Evolutionary conservation across 2,888 invertebrate genomes (phyloP).

Genomic region (Melinaea marsaeus): DNA sequence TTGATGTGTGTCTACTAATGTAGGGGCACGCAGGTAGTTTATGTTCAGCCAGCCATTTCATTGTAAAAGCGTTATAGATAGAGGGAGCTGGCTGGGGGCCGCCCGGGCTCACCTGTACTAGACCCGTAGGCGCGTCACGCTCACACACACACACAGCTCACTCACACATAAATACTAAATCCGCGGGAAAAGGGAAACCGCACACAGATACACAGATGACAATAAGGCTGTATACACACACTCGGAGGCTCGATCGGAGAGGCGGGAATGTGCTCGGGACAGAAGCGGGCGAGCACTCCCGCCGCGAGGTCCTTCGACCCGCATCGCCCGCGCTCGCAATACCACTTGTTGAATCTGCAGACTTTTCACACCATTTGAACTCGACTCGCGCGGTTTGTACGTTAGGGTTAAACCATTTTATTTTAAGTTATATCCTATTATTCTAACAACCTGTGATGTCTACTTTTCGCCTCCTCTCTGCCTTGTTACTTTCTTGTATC

Average conservation of each 20-base stretch:
- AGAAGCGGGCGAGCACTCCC: constrained; percentile 74
- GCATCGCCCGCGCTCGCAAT: constrained; percentile 58
- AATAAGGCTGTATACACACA: constrained; percentile 40
- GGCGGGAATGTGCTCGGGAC: constrained; percentile 49
- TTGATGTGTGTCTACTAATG: constrained; percentile 53
- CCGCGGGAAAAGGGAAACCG: constrained; percentile 21
- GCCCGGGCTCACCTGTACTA: constrained; percentile 71
- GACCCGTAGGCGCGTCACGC: constrained; percentile 66
- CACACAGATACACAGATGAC: constrained; percentile 33
- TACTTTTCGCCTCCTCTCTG: constrained; percentile 58
- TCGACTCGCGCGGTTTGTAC: constrained; percentile 51
- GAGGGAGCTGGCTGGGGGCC: constrained; percentile 56
- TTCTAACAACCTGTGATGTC: constrained; percentile 62
- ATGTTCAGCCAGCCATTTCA: constrained; percentile 64
- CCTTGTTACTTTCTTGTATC: constrained; percentile 43
- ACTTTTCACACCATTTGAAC: constrained; percentile 52
- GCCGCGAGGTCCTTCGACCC: constrained; percentile 60
- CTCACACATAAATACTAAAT: constrained; percentile 25
- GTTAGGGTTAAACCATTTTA: constrained; percentile 18
- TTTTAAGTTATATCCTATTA: constrained; percentile 31
- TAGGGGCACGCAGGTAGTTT: constrained; percentile 59
- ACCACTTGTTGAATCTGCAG: constrained; percentile 72
- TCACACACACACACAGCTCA: constrained; percentile 41
- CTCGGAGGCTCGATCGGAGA: constrained; percentile 33
- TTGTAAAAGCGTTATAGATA: constrained; percentile 67